These are phyloP conservation scores for Enchytraeus crypticus DNA, from an alignment of 2,888 invertebrate species.

Conservation along the genomic window DNA sequence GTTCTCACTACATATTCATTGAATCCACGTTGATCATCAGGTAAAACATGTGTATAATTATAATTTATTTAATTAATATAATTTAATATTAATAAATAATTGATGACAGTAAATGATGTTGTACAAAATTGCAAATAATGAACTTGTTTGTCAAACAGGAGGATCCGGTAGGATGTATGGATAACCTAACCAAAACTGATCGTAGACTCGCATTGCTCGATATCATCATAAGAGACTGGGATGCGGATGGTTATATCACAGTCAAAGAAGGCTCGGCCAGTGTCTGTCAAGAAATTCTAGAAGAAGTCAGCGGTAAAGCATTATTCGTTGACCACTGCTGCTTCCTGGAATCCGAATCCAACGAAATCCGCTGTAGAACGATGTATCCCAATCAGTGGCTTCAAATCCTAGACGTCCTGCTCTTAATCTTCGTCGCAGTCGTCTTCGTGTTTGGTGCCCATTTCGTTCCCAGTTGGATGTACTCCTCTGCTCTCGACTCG, in stretches of 20 bases:
- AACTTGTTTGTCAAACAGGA: conserved; percentile 5
- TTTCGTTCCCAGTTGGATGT: conserved; percentile 34
- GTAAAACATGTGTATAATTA: not conserved
- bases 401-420: conserved; percentile 36
- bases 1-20: not conserved
- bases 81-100: not conserved
- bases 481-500: conserved; percentile 15
- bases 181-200: conserved; percentile 24
- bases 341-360: not conserved
- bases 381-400: conserved; percentile 33
- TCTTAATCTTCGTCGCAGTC: conserved; percentile 34
- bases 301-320: conserved; percentile 11
- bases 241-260: conserved; percentile 1
- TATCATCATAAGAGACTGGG: conserved; percentile 18
- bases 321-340: conserved; percentile 25
- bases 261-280: conserved; percentile 20
- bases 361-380: conserved; percentile 6
- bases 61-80: not conserved
- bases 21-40: not conserved
- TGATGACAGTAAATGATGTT: not conserved
- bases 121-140: not conserved
- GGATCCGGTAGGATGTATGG: conserved; percentile 30
- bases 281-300: conserved; percentile 34
- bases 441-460: conserved; percentile 39
- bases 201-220: conserved; percentile 16